phyloP scores from a whole-genome alignment of 64 coral and sea anemone genomes.

The Actinia equina region DNA sequence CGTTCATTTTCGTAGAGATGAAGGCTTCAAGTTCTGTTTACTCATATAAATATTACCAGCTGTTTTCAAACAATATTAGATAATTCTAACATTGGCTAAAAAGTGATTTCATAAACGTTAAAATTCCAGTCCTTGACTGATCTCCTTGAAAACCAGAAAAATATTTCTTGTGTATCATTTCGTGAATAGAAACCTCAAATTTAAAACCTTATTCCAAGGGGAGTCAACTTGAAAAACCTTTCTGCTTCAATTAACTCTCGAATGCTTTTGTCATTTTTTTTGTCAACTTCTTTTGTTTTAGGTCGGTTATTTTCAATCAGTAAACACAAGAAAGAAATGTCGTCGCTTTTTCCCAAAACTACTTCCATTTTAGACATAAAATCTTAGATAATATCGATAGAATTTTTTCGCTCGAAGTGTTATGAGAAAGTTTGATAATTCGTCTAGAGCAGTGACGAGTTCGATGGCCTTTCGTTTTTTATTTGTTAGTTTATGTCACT shows the following conservation, averaged over 20 bases:
- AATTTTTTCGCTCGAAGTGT: background rate
- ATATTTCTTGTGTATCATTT: background rate
- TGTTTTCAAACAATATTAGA: background rate
- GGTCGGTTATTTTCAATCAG: background rate
- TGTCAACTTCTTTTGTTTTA: background rate
- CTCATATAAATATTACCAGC: background rate
- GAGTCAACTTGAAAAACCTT: background rate
- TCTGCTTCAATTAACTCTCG: background rate
- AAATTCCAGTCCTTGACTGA: background rate
- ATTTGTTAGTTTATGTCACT: conserved; percentile 31
- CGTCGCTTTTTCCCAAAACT: background rate
- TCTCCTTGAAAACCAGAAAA: background rate
- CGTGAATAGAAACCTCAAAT: background rate
- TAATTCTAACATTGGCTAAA: background rate
- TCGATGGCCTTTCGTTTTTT: conserved; percentile 4
- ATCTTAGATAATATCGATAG: background rate
- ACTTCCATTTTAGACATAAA: background rate
- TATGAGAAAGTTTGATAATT: background rate
- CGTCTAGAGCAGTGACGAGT: background rate
- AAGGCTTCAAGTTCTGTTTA: background rate
- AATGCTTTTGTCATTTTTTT: background rate
- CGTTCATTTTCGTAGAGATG: background rate
- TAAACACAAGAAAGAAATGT: background rate
- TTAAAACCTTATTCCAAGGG: background rate
- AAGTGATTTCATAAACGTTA: background rate